Evolutionary conservation across 2,888 invertebrate genomes (phyloP).

Genomic region (Archaeoteleia sp.): DNA sequence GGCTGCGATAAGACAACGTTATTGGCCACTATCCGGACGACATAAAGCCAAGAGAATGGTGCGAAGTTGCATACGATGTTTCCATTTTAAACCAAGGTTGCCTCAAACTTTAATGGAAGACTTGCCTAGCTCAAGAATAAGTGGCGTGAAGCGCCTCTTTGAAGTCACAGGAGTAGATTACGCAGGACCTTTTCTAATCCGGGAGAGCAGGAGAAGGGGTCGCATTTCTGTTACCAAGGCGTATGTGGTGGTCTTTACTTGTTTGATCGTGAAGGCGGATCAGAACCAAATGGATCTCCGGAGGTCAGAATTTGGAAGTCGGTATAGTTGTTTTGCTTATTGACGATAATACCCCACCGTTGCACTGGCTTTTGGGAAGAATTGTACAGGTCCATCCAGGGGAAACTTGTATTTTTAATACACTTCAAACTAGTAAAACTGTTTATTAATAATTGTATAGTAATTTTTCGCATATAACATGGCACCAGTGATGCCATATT

Average conservation of each 20-base stretch:
- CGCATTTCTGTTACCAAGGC: constrained; percentile 26
- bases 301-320: too few relatives aligned
- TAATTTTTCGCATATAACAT: too few relatives aligned
- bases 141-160: constrained; percentile 11
- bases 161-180: background rate
- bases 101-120: constrained; percentile 25
- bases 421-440: too few relatives aligned
- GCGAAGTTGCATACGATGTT: constrained; percentile 21
- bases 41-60: constrained; percentile 13
- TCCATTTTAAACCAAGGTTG: constrained; percentile 8
- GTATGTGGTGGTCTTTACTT: constrained; percentile 53
- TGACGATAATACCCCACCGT: too few relatives aligned
- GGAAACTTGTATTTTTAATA: too few relatives aligned
- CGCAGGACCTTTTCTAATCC: constrained; percentile 48
- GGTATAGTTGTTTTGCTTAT: too few relatives aligned
- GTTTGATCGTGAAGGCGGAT: constrained; percentile 46
- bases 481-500: too few relatives aligned
- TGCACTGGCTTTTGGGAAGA: too few relatives aligned
- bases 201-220: constrained; percentile 21
- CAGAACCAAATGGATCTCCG: too few relatives aligned
- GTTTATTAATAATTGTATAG: too few relatives aligned
- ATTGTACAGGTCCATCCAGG: too few relatives aligned
- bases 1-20: background rate
- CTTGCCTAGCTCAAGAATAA: constrained; percentile 13
- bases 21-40: constrained; percentile 2